phyloP scores from a whole-genome alignment of 2,888 invertebrate species.

The Heliconius cydno region DNA sequence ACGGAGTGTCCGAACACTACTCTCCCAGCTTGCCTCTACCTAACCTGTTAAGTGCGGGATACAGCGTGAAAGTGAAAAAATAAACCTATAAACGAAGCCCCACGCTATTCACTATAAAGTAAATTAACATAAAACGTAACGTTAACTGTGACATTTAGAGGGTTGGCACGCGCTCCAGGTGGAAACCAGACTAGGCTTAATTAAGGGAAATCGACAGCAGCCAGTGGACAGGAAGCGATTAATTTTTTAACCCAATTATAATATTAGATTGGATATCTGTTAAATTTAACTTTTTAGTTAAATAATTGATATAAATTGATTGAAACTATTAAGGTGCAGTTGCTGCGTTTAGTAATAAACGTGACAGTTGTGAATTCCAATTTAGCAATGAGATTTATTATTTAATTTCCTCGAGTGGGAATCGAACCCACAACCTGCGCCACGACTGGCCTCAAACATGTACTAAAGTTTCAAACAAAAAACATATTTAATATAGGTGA shows the following conservation, averaged over 20 bases:
- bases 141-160: constrained; percentile 27
- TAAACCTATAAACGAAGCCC: not conserved
- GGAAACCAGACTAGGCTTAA: constrained; percentile 51
- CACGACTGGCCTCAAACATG: too few relatives aligned
- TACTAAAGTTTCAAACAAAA: not conserved
- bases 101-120: not conserved
- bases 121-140: constrained; percentile 18
- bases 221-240: constrained; percentile 43
- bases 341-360: too few relatives aligned
- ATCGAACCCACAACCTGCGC: too few relatives aligned
- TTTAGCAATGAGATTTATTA: too few relatives aligned
- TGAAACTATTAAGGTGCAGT: too few relatives aligned
- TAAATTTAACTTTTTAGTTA: constrained; percentile 3
- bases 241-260: constrained; percentile 43
- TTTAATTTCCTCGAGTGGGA: too few relatives aligned
- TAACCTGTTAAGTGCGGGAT: too few relatives aligned
- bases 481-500: not conserved
- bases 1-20: too few relatives aligned
- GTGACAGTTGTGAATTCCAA: too few relatives aligned
- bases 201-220: constrained; percentile 52
- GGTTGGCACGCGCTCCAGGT: constrained; percentile 62
- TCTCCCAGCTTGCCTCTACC: too few relatives aligned
- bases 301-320: not conserved
- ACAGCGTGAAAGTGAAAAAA: too few relatives aligned
- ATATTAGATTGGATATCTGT: constrained; percentile 1